phyloP scores from a whole-genome alignment of 2,113 vertebrate genomes.

The Dipodomys merriami region DNA sequence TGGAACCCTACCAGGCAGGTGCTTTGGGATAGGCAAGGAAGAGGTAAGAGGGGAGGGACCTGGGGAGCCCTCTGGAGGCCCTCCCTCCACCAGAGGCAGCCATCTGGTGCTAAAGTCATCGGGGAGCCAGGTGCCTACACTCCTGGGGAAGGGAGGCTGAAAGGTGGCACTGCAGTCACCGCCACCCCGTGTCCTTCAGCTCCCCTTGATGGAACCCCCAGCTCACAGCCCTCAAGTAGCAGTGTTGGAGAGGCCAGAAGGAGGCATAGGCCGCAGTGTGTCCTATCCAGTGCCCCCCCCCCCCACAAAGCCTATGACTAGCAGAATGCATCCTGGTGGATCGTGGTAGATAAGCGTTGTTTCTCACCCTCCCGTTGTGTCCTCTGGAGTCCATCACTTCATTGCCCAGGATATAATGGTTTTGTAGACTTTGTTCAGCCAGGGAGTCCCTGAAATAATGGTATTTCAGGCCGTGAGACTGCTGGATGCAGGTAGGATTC shows the following conservation, averaged over 20 bases:
- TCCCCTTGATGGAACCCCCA: not conserved
- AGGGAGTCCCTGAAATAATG: constrained; percentile 12
- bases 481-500: not conserved
- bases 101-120: not conserved
- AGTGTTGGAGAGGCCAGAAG: not conserved
- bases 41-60: not conserved
- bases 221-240: not conserved
- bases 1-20: not conserved
- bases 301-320: not conserved
- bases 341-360: not conserved
- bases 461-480: not conserved
- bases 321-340: not conserved
- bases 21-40: not conserved
- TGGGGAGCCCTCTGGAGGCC: not conserved
- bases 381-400: constrained; percentile 15
- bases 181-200: not conserved
- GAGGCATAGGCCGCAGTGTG: not conserved
- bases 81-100: not conserved
- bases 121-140: not conserved
- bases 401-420: not conserved
- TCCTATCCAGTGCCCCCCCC: not conserved
- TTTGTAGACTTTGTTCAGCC: constrained; percentile 25
- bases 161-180: not conserved
- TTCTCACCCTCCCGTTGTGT: not conserved
- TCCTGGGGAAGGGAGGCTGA: not conserved